These are phyloP conservation scores for Brachyhypopomus occidentalis DNA, from an alignment of 2,113 vertebrate species.

Conservation along the genomic window DNA sequence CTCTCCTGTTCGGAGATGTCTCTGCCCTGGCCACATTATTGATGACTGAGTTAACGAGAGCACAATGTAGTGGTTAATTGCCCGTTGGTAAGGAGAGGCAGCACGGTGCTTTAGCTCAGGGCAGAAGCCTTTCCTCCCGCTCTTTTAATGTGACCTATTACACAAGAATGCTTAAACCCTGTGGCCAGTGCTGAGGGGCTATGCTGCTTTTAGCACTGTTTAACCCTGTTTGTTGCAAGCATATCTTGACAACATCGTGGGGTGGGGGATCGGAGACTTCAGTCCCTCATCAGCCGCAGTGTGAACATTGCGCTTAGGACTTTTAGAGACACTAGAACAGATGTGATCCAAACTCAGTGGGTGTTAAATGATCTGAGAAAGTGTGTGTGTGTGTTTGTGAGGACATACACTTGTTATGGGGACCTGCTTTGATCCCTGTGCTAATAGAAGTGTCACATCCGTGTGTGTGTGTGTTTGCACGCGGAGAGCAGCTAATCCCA, in stretches of 20 bases:
- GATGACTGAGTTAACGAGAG: slow-evolving; percentile 67
- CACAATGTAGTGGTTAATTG: slow-evolving; percentile 62
- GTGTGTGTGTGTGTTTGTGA: slow-evolving; percentile 30
- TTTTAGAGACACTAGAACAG: background rate
- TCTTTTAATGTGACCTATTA: background rate
- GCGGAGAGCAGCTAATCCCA: background rate
- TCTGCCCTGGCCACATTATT: slow-evolving; percentile 62
- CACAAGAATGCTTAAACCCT: too few relatives aligned
- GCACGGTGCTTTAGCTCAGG: background rate
- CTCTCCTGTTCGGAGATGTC: slow-evolving; percentile 36
- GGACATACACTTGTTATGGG: slow-evolving; percentile 29
- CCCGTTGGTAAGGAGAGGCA: slow-evolving; percentile 26
- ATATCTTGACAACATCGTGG: too few relatives aligned
- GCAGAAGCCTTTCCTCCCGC: background rate
- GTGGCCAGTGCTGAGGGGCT: too few relatives aligned
- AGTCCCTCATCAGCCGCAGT: slow-evolving; percentile 54
- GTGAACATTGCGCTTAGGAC: background rate
- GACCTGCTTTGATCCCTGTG: slow-evolving; percentile 18
- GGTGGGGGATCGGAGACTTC: background rate
- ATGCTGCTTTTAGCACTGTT: too few relatives aligned
- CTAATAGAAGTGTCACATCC: slow-evolving; percentile 41
- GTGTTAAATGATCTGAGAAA: background rate
- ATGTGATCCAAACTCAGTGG: background rate
- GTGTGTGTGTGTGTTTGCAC: background rate
- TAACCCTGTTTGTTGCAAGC: too few relatives aligned